Evolutionary conservation across 2,113 vertebrate genomes (phyloP).

Genomic region (Gallinago paraguaiae): DNA sequence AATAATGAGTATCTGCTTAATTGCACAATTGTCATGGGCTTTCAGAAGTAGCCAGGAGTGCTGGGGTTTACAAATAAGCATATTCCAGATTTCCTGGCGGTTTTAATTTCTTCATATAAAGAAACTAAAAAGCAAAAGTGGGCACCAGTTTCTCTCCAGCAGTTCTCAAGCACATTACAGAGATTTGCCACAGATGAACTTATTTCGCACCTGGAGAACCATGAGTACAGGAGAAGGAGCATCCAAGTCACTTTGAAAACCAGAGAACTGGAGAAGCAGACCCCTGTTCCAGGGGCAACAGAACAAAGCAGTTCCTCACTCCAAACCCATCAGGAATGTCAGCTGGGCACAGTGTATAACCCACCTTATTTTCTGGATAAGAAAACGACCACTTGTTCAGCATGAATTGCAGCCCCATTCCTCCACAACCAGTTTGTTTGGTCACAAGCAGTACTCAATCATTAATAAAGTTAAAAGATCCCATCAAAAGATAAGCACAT

Average conservation of each 20-base stretch:
- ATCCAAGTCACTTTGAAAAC: background rate
- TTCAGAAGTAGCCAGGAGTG: background rate
- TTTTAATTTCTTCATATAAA: background rate
- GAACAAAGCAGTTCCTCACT: background rate
- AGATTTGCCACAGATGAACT: background rate
- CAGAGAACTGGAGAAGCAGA: background rate
- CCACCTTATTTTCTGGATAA: background rate
- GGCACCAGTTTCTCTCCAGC: background rate
- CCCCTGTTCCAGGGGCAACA: background rate
- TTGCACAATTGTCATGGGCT: background rate
- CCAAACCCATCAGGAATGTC: background rate
- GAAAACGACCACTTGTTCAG: background rate
- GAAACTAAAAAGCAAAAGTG: background rate
- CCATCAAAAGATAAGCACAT: background rate
- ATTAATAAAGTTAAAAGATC: background rate
- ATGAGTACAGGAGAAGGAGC: background rate
- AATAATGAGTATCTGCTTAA: background rate
- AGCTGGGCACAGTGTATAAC: rapidly evolving
- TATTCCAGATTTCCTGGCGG: background rate
- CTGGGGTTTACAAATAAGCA: background rate
- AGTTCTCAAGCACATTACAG: background rate
- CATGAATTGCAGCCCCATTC: background rate
- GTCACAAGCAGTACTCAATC: background rate
- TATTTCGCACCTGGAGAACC: background rate
- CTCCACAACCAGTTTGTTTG: background rate